Base-by-base conservation (phyloP, 2,797 vertebrate species). In the Crenichthys baileyi region DNA sequence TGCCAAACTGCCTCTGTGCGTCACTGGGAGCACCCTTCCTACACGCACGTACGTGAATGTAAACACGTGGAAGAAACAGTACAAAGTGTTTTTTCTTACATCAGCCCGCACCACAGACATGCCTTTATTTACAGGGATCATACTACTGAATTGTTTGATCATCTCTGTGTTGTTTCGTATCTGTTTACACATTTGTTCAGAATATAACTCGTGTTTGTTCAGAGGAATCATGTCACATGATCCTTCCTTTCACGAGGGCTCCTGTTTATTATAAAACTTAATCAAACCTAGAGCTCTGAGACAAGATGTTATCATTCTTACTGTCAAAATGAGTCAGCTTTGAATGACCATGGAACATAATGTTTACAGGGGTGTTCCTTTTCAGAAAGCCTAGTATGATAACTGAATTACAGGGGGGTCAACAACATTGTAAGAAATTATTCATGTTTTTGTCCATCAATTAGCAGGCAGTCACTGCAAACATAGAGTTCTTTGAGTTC, bases 1-100 rank as follows among this genome's bases (percentile, higher is more conserved):
- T 87, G 78, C 77, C 87, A 87, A 91, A 93, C 88, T 79, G 87
- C 68, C 87, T 78, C 20, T 1, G 85, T 95, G 95, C 93, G 93
- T 95, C 95, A 95, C 70, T 76, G 84, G 89, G 87, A 90, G 82
- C 91, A 92, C 91, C 90, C 90, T 86, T 92, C 83, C 85, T 83
- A 85, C 88, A 88, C 89, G 86, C 79, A 86, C 80, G 80, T 65
- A 80, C 26, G 36, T 77, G 70, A 85, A 77, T 80, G 83, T 84
- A 87, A 90, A 90, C 87, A 91, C 79, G 83, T 8, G 12, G 44
- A 86, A 55, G 39, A 75, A 41, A 29, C 60, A 68, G 74, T 56
- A 79, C 79, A 77, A 81, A 80, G 26, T 70, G 63, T 72, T 24
- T 72, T 24, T 56, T 78, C 75, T 79, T 77, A 80, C 78, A 85